Conservation (phyloP, 2,888 invertebrate species). For the Stomorhina lunata region DNA sequence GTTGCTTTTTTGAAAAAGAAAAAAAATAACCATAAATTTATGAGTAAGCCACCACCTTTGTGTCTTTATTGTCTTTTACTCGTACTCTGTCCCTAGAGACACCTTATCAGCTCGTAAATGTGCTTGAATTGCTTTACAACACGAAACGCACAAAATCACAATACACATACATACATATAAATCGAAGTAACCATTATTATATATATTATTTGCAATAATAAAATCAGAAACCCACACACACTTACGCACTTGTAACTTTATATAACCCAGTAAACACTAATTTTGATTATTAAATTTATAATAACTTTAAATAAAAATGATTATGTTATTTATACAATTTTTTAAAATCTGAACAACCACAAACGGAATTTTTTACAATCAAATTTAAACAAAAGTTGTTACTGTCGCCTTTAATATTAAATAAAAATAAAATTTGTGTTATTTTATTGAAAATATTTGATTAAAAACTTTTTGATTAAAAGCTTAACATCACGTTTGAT, state of each 20-base stretch:
- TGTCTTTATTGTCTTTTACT: background rate
- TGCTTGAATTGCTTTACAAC: slow-evolving; percentile 46
- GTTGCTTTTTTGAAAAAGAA: slow-evolving; percentile 3
- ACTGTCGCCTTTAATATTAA: too few species aligned
- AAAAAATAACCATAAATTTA: background rate
- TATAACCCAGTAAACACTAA: too few species aligned
- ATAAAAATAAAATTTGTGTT: too few species aligned
- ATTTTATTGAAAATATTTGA: too few species aligned
- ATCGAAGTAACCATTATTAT: background rate
- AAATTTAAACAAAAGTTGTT: too few species aligned
- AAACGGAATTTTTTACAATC: too few species aligned
- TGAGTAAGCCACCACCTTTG: background rate
- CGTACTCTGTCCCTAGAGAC: slow-evolving; percentile 29
- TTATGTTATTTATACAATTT: too few species aligned
- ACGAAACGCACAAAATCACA: slow-evolving; percentile 24
- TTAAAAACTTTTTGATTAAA: too few species aligned
- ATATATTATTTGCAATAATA: slow-evolving; percentile 5
- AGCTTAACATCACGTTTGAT: too few species aligned
- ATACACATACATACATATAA: background rate
- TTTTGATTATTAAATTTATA: too few species aligned
- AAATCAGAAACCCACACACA: background rate
- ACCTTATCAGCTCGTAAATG: slow-evolving; percentile 49
- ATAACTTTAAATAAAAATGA: too few species aligned
- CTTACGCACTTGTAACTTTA: background rate
- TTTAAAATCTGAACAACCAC: too few species aligned